Evolutionary conservation across 1,140 invertebrate genomes (phyloP).

Genomic region (Plutomurus gul): DNA sequence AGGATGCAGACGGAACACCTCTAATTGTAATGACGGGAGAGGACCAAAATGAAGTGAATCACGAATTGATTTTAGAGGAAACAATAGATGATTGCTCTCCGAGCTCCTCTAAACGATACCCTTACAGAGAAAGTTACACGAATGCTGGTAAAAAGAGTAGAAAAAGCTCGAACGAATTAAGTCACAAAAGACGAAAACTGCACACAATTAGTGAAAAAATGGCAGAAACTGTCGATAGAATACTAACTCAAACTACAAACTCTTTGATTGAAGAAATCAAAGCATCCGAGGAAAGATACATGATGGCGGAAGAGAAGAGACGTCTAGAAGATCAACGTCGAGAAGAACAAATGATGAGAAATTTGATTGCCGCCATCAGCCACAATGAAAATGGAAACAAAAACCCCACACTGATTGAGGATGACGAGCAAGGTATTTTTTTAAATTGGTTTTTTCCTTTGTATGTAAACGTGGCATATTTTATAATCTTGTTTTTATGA

Average conservation of each 20-base stretch:
- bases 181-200: constrained; percentile 10
- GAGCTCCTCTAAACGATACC: background rate
- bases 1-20: background rate
- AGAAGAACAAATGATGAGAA: background rate
- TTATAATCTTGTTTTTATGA: no score
- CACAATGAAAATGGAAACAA: background rate
- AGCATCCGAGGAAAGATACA: background rate
- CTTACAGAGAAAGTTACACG: background rate
- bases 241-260: background rate
- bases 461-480: no score
- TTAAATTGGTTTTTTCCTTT: no score
- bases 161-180: background rate
- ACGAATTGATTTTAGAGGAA: background rate
- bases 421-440: background rate
- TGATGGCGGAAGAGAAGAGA: constrained; percentile 24
- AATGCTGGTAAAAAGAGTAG: background rate
- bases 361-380: background rate
- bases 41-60: background rate
- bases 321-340: background rate
- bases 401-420: background rate
- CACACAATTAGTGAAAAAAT: constrained; percentile 30
- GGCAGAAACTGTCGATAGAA: constrained; percentile 9
- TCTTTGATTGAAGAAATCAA: constrained; percentile 17
- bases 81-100: background rate
- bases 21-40: background rate